These are phyloP conservation scores for Heliothis subflexa DNA, from an alignment of 1,140 invertebrate species.

Conservation along the genomic window DNA sequence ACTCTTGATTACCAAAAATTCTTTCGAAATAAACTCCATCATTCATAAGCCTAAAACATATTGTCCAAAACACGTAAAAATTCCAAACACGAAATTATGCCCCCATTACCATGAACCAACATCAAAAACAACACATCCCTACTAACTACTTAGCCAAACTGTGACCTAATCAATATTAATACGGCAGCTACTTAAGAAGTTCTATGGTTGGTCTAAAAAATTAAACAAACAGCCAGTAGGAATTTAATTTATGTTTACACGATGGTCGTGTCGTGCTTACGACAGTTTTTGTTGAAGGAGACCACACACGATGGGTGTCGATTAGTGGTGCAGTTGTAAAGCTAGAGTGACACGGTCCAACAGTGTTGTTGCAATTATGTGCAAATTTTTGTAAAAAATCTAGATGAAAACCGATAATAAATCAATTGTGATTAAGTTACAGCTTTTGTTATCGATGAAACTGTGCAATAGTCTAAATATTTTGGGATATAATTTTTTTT, in stretches of 20 bases:
- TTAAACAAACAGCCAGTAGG: conserved; percentile 59
- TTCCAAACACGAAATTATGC: conserved; percentile 32
- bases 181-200: conserved; percentile 71
- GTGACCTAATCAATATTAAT: conserved; percentile 48
- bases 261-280: conserved; percentile 51
- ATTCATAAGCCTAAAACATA: background rate
- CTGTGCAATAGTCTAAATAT: too few relatives aligned
- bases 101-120: conserved; percentile 39
- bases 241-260: conserved; percentile 69
- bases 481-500: too few relatives aligned
- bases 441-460: too few relatives aligned
- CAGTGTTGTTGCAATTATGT: background rate
- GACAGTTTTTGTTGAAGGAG: conserved; percentile 58
- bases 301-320: conserved; percentile 72
- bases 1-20: background rate
- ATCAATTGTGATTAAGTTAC: too few relatives aligned
- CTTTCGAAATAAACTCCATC: background rate
- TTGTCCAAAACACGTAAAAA: conserved; percentile 5
- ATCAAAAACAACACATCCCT: conserved; percentile 24
- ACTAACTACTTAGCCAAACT: conserved; percentile 41
- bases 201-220: conserved; percentile 51
- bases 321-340: conserved; percentile 53
- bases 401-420: too few relatives aligned
- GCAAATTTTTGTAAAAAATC: background rate
- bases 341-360: background rate